Percentiles rank a stretch among this genome's conserved stretches.
These are phyloP conservation scores for Smutsia gigantea DNA, from an alignment of 2,797 vertebrate species.

Conservation along the genomic window DNA sequence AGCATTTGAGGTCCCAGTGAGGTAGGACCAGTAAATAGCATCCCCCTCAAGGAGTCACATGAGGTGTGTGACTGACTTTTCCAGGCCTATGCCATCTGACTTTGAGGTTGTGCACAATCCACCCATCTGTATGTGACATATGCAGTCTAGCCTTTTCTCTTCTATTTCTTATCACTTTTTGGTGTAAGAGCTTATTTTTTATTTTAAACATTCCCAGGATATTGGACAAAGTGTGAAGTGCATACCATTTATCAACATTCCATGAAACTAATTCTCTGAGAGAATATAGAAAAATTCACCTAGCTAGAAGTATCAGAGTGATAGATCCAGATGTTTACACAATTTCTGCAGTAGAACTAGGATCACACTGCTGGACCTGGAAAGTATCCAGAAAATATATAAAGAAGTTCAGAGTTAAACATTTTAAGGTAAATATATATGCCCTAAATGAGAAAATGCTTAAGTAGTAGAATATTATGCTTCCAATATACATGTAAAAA, in stretches of 20 bases:
- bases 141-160: not conserved
- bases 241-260: not conserved
- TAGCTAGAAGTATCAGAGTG: not conserved
- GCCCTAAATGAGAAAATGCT: not conserved
- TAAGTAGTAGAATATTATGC: not conserved
- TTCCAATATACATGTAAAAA: not conserved
- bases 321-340: not conserved
- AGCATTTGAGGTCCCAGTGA: not conserved
- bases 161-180: not conserved
- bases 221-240: not conserved
- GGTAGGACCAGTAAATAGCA: not conserved
- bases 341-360: not conserved
- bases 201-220: not conserved
- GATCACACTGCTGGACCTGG: not conserved
- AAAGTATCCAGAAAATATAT: conserved; percentile 7
- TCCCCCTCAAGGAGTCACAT: not conserved
- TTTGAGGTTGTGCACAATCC: not conserved
- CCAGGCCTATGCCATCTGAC: no score
- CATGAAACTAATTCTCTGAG: not conserved
- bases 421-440: not conserved
- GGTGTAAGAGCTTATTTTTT: not conserved
- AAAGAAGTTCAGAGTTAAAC: not conserved
- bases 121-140: no score
- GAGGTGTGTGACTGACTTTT: not conserved
- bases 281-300: not conserved